Evolutionary conservation across 2,888 invertebrate species (phyloP).

Genomic region (Drosophila mettleri): DNA sequence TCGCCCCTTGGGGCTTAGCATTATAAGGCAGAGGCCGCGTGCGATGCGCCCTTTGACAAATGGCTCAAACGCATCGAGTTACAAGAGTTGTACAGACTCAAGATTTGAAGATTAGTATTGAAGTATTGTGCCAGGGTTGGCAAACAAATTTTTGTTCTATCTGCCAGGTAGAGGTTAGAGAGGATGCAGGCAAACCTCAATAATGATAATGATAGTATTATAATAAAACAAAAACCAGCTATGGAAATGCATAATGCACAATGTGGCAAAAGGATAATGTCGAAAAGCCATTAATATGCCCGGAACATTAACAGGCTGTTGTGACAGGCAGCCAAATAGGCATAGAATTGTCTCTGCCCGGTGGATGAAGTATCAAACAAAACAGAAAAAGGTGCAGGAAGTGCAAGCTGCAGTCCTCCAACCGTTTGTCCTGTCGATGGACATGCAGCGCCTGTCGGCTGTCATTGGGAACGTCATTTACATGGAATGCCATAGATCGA

Average conservation of each 20-base stretch:
- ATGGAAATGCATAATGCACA: constrained; percentile 54
- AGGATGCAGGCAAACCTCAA: constrained; percentile 50
- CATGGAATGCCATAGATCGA: constrained; percentile 61
- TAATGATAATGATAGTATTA: constrained; percentile 38
- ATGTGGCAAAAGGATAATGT: constrained; percentile 79
- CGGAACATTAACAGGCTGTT: constrained; percentile 70
- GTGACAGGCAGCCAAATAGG: constrained; percentile 77
- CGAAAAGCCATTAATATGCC: constrained; percentile 75
- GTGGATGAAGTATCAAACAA: constrained; percentile 23
- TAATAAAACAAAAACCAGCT: constrained; percentile 35
- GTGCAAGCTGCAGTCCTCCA: constrained; percentile 63
- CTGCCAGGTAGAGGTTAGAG: constrained; percentile 30
- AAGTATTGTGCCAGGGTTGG: constrained; percentile 44
- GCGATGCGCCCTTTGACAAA: constrained; percentile 63
- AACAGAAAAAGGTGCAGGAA: constrained; percentile 53
- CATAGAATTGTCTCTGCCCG: constrained; percentile 29
- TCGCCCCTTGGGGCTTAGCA: constrained; percentile 42
- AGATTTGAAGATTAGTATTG: constrained; percentile 40
- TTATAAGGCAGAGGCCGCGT: constrained; percentile 52
- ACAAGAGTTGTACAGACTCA: constrained; percentile 23
- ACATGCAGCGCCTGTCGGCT: constrained; percentile 44
- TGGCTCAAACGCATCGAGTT: constrained; percentile 40
- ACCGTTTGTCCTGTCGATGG: constrained; percentile 39
- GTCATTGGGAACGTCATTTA: constrained; percentile 59
- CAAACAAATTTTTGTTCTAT: constrained; percentile 23